phyloP scores from a whole-genome alignment of 2,797 vertebrate genomes.

The Rhynchotus rufescens region DNA sequence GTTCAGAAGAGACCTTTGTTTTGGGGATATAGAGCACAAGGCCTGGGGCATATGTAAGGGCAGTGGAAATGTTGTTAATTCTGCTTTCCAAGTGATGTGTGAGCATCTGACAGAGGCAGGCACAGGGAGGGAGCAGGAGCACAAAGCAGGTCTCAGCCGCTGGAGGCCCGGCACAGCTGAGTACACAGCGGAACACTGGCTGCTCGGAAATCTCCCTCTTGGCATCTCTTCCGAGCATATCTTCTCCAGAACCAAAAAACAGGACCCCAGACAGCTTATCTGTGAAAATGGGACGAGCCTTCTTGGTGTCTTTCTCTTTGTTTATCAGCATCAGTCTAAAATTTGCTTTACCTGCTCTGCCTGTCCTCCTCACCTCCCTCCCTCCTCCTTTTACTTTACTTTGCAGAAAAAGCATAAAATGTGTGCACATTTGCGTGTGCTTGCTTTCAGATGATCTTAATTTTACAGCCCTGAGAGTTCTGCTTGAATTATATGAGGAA shows the following conservation, averaged over 20 bases:
- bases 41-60: background rate
- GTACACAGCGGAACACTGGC: background rate
- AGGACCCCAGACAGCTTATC: background rate
- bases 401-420: background rate
- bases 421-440: background rate
- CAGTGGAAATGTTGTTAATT: constrained; percentile 47
- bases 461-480: background rate
- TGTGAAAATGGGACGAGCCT: background rate
- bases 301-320: background rate
- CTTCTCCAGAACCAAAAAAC: background rate
- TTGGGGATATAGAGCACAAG: background rate
- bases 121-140: background rate
- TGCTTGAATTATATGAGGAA: background rate
- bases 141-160: background rate
- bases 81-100: background rate
- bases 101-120: background rate
- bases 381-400: background rate
- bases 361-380: background rate
- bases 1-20: background rate
- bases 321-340: background rate
- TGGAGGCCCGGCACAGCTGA: constrained; percentile 6
- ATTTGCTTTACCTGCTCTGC: background rate
- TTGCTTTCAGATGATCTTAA: background rate
- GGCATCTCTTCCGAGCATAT: background rate
- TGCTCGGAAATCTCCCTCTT: background rate